phyloP scores from a whole-genome alignment of 1,140 invertebrate genomes.

The Fopius arisanus region DNA sequence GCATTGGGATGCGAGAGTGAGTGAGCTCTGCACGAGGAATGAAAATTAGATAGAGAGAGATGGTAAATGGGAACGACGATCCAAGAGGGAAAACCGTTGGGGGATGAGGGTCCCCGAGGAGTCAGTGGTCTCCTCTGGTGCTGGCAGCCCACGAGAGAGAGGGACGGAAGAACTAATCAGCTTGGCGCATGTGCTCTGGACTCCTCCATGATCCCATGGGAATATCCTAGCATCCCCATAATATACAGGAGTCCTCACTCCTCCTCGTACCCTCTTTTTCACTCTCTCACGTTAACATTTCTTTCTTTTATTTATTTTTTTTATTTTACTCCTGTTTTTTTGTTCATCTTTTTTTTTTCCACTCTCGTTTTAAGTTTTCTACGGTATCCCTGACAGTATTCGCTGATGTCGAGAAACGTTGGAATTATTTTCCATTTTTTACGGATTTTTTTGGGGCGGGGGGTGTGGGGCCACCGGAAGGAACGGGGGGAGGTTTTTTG shows the following conservation, averaged over 20 bases:
- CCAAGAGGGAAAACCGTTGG: conserved; percentile 21
- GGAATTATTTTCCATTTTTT: too few relatives aligned
- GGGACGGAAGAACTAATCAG: conserved; percentile 58
- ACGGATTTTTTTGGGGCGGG: background rate
- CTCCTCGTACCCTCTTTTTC: background rate
- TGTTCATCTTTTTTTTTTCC: background rate
- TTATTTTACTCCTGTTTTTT: conserved; percentile 27
- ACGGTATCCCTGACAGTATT: too few relatives aligned
- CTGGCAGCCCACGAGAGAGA: conserved; percentile 51
- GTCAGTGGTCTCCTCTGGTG: conserved; percentile 55
- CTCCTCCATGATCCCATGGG: conserved; percentile 49
- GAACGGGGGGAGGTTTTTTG: background rate
- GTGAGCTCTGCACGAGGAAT: conserved; percentile 4
- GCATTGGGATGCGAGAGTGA: conserved; percentile 14
- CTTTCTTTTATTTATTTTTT: conserved; percentile 21
- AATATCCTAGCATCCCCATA: conserved; percentile 57
- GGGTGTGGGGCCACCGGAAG: background rate
- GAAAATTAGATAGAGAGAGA: conserved; percentile 8
- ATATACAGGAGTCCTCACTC: conserved; percentile 42
- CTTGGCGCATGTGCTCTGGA: conserved; percentile 56
- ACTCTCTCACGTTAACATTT: conserved; percentile 6
- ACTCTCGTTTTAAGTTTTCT: background rate
- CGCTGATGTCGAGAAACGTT: too few relatives aligned
- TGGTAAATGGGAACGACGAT: conserved; percentile 6
- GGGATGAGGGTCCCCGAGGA: conserved; percentile 51